Evolutionary conservation across 2,888 invertebrate genomes (phyloP), one percentile per base, ranked within the genome.

Genomic region (Lepidocyrtoides sp.): DNA sequence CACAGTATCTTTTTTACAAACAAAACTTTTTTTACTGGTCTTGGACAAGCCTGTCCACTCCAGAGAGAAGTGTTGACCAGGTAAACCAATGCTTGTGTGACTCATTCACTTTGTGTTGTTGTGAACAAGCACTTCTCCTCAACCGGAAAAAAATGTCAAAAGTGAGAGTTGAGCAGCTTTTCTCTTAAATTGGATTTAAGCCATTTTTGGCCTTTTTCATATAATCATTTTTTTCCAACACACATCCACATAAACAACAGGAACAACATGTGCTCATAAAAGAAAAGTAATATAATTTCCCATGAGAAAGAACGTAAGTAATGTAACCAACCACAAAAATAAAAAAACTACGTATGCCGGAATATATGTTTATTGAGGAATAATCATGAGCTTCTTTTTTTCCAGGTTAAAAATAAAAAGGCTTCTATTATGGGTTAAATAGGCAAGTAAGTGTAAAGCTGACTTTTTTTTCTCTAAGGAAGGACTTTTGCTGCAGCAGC

Each of bases 401-500:
- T 32, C 36, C 66, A 66, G 66, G 32, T 66, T n/a, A 66, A 66
- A 66, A 17, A 66, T 29, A 36, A 3, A 20, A 5, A 2, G 20
- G 23, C 17, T 2, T 60, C 20, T 17, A 12, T 60, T 2, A 60
- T 20, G 3, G 54, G 10, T 32, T 44, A 26, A 66, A 44, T 32
- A 44, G 14, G 66, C 60, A 26, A 57, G 48, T 26, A 51, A 72
- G 29, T 17, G 17, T 7, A 60, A 81, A 36, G 20, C 14, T 44
- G 20, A 32, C 29, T 83, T 60, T 5, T 17, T 60, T 44, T 36
- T n/a, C n/a, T n/a, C n/a, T n/a, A n/a, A n/a, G n/a, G 66, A 69
- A 66, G 75, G 87, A n/a, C n/a, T 83, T 91, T 91, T 36, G 79
- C 81, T 77, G 75, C 91, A 32, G 48, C 77, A 48, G 51, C 79